Evolutionary conservation across 2,113 vertebrate species (phyloP), one percentile per base, ranked within the genome.

Genomic region (Arenaria interpres): DNA sequence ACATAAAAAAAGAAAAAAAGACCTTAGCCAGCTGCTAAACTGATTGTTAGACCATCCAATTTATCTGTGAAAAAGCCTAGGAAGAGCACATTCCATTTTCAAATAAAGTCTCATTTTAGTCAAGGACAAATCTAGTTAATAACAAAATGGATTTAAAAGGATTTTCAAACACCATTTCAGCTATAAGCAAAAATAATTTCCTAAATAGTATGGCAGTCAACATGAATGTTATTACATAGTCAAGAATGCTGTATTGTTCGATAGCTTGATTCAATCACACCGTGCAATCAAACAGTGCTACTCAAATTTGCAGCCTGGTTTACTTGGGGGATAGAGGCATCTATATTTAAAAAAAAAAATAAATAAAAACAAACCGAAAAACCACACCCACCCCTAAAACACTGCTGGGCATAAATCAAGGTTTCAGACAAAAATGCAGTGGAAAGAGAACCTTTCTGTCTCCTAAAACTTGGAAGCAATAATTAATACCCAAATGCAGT

Each of bases 101-200:
- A 85, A 62, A n/a, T 66, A 23, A 63, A 87, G 32, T 57, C 48
- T 78, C 66, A 45, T 72, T 93, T 91, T 75, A 94, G 95, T 87
- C 69, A 91, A 91, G 66, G 82, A 89, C 84, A 95, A 91, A 92
- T 78, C 91, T 75, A 94, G 81, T 75, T 94, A 79, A 50, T 62
- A 86, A 82, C 14, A 91, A 28, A 78, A 92, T 15, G 12, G 18
- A 68, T 63, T 85, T 81, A 12, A 84, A 92, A 96, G 59, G 24
- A 63, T 53, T 92, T 93, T 71, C 27, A 90, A 79, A 89, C 53
- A 87, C 5, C 10, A 69, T 62, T 91, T 89, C 78, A 79, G 33
- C 37, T 82, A 53, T 39, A 72, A 90, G 59, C 45, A 96, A 93
- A 95, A 84, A 41, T 68, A 35, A 27, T 39, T 64, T 86, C 84